These are phyloP conservation scores for Dromius quadrimaculatus DNA, from an alignment of 2,888 invertebrate species.

Conservation along the genomic window DNA sequence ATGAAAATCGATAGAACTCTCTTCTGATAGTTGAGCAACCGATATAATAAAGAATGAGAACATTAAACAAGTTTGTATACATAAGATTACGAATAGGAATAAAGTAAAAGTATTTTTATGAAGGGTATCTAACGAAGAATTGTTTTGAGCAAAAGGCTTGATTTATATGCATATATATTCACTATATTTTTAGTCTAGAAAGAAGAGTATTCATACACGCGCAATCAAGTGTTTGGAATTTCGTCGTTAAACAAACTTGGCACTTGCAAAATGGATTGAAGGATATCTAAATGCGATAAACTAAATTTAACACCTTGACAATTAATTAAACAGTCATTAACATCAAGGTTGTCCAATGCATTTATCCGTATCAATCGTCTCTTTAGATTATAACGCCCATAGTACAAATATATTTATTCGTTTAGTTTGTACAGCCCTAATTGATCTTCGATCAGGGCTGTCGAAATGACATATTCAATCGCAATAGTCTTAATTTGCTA, in stretches of 20 bases:
- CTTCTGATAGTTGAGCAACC: too few species aligned
- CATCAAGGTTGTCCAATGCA: conserved; percentile 31
- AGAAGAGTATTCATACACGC: too few species aligned
- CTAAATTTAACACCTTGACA: conserved; percentile 36
- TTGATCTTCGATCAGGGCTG: conserved; percentile 9
- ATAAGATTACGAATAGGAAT: too few species aligned
- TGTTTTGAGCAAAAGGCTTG: too few species aligned
- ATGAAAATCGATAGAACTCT: too few species aligned
- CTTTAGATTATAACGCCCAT: neutral
- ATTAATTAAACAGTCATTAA: conserved; percentile 39
- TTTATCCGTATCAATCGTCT: neutral
- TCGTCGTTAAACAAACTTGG: conserved; percentile 36
- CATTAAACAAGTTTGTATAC: too few species aligned
- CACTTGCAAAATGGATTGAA: conserved; percentile 27
- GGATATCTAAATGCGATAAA: conserved; percentile 45
- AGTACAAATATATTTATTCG: neutral
- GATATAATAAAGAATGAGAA: too few species aligned
- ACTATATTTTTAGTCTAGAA: too few species aligned
- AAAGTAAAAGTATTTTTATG: too few species aligned
- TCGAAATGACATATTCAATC: conserved; percentile 29
- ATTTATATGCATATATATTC: too few species aligned
- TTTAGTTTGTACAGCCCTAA: conserved; percentile 16
- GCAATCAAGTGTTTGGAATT: neutral
- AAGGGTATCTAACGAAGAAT: too few species aligned
- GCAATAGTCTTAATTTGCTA: conserved; percentile 32